A percentile compares a stretch with the other conserved stretches of the same genome.
phyloP scores from a whole-genome alignment of 2,797 vertebrate genomes.

The Ptychobarbus kaznakovi region DNA sequence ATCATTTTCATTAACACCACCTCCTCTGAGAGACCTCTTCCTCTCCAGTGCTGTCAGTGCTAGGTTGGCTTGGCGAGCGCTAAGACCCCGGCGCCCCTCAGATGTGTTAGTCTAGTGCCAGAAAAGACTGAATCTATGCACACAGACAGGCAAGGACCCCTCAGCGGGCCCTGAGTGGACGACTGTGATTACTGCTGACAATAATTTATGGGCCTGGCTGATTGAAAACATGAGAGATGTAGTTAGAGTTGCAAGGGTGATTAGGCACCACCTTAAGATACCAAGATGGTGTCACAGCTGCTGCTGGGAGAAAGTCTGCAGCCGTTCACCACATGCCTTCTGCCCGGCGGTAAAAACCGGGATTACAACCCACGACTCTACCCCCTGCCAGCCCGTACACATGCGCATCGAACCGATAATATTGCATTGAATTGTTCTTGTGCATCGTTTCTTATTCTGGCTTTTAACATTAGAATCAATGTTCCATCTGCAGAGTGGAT shows the following conservation, averaged over 20 bases:
- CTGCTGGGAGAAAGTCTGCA: slow-evolving; percentile 70
- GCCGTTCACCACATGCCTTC: slow-evolving; percentile 74
- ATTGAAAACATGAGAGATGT: slow-evolving; percentile 76
- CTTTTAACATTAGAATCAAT: slow-evolving; percentile 19
- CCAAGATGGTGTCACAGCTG: slow-evolving; percentile 77
- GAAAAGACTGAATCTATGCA: slow-evolving; percentile 73
- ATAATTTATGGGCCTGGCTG: slow-evolving; percentile 79
- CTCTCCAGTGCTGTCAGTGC: slow-evolving; percentile 61
- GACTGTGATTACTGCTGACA: slow-evolving; percentile 79
- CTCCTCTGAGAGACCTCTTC: slow-evolving; percentile 62
- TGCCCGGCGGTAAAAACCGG: slow-evolving; percentile 56
- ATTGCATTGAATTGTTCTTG: neutral
- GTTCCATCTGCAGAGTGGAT: neutral
- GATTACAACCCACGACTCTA: slow-evolving; percentile 5
- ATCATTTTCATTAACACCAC: slow-evolving; percentile 65
- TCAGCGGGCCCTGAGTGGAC: slow-evolving; percentile 70
- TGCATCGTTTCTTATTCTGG: neutral
- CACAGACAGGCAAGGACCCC: slow-evolving; percentile 73
- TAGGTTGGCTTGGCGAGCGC: slow-evolving; percentile 48
- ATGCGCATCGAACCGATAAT: neutral
- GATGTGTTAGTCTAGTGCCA: slow-evolving; percentile 67
- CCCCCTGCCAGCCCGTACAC: neutral
- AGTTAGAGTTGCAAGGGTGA: slow-evolving; percentile 67
- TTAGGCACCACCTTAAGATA: slow-evolving; percentile 79
- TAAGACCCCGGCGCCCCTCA: slow-evolving; percentile 60